A percentile compares a stretch with the other conserved stretches of the same genome.
These are phyloP conservation scores for Phoeniculus purpureus DNA, from an alignment of 2,797 vertebrate species.

Conservation along the genomic window DNA sequence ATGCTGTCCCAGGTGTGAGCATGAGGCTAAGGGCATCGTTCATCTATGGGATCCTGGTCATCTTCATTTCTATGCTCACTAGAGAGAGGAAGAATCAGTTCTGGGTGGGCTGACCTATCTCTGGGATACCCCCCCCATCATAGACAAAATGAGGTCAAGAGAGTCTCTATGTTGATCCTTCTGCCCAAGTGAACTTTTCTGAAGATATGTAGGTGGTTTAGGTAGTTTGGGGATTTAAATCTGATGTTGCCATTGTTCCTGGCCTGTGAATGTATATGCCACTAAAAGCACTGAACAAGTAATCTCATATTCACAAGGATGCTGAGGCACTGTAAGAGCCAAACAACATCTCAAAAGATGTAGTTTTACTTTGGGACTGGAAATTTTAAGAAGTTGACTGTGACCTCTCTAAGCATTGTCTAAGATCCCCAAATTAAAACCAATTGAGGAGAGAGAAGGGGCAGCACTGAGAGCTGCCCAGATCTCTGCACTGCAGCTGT, in stretches of 20 bases:
- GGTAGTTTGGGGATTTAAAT: background rate
- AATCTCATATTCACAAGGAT: background rate
- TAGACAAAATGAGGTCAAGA: fast-evolving
- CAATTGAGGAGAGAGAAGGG: background rate
- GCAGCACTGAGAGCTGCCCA: background rate
- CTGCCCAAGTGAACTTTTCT: background rate
- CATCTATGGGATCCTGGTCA: background rate
- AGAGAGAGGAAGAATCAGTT: background rate
- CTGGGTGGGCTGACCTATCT: background rate
- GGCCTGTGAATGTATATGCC: background rate
- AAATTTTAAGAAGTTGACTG: background rate
- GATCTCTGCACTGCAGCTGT: background rate
- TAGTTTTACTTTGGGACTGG: background rate
- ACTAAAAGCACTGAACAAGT: background rate
- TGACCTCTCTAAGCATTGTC: background rate
- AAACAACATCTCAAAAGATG: background rate
- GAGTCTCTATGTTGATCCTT: background rate
- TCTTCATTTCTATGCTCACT: background rate
- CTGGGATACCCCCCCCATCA: background rate
- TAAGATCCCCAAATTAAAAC: background rate
- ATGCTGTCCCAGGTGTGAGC: background rate
- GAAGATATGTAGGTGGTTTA: background rate
- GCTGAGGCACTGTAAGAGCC: background rate
- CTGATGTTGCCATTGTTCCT: background rate
- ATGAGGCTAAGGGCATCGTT: background rate